Evolutionary conservation across 2,113 vertebrate genomes (phyloP), one percentile per base, ranked within the genome.

Genomic region (Passer domesticus): DNA sequence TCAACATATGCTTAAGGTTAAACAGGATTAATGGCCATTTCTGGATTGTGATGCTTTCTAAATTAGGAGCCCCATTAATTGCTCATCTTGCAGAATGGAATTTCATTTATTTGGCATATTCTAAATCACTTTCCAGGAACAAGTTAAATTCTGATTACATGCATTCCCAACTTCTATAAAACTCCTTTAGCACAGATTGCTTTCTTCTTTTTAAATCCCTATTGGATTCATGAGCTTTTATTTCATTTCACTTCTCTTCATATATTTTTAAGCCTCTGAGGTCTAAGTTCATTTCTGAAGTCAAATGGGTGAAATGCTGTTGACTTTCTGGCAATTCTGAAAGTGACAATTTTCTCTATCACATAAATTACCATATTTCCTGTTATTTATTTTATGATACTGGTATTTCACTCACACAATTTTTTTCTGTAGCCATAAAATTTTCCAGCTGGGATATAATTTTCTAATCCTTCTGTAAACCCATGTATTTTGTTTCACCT

Each of bases 381-480:
- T 97, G 96, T 97, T 97, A 97, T 97, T 97, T 97, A 96, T 97
- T 97, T 97, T 97, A 97, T 94, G 86, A 96, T 94, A 94, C 94
- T 95, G 92, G 75, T 94, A 96, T 98, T 98, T 97, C 78, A 90
- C 81, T 97, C 96, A 90, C 52, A 96, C 44, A 63, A n/a, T 93
- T 97, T 97, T 97, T 96, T 96, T 95, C 83, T 87, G 55, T 75
- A 63, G 31, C 87, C 75, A 94, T 97, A 97, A 96, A 97, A 94
- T 94, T 96, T 97, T 97, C 96, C 97, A 97, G 91, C 94, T 98
- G 97, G 74, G 56, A 89, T 95, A 64, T 88, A 95, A 94, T 97
- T 97, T 96, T 96, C 94, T 97, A 97, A 97, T 96, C 83, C 85
- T 88, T 94, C 92, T 96, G 58, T 94, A 96, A 97, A 39, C 52